Percentiles rank a stretch among this genome's conserved stretches.
Evolutionary conservation across 2,113 vertebrate genomes (phyloP).

Genomic region (Zosterops pallidus): DNA sequence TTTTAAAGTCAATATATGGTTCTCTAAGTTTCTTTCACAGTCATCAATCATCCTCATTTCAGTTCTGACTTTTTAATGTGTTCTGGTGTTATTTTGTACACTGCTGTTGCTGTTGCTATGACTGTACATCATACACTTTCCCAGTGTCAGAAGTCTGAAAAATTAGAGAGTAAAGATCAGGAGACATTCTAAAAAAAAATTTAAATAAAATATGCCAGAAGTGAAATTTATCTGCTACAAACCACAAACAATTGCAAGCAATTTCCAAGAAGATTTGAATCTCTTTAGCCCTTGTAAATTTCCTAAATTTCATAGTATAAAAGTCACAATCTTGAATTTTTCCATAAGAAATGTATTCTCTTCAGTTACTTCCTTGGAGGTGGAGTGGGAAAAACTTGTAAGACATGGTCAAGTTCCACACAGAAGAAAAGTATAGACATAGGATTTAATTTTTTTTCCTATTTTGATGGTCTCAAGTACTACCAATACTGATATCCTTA

Average conservation of each 20-base stretch:
- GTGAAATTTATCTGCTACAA: not conserved
- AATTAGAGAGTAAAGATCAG: not conserved
- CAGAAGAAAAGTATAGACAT: accelerated
- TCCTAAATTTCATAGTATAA: not conserved
- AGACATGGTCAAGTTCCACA: not conserved
- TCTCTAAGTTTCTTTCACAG: not conserved
- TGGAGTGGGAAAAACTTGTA: not conserved
- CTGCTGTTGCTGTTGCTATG: not conserved
- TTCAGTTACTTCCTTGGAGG: not conserved
- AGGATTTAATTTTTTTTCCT: not conserved
- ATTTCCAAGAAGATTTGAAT: not conserved
- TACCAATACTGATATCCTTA: not conserved
- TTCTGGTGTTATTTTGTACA: not conserved
- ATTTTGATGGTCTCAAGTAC: not conserved
- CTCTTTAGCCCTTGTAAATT: not conserved
- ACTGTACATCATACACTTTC: not conserved
- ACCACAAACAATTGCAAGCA: not conserved
- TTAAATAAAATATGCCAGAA: not conserved
- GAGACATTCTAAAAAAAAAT: not conserved
- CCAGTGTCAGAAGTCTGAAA: not conserved
- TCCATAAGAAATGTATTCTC: not conserved
- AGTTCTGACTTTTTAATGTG: not conserved
- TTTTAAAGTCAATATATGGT: not conserved
- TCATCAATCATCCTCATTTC: not conserved
- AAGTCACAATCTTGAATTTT: not conserved